Evolutionary conservation across 1,140 invertebrate genomes (phyloP), one percentile per base, ranked within the genome.

Genomic region (Streblospio benedicti): DNA sequence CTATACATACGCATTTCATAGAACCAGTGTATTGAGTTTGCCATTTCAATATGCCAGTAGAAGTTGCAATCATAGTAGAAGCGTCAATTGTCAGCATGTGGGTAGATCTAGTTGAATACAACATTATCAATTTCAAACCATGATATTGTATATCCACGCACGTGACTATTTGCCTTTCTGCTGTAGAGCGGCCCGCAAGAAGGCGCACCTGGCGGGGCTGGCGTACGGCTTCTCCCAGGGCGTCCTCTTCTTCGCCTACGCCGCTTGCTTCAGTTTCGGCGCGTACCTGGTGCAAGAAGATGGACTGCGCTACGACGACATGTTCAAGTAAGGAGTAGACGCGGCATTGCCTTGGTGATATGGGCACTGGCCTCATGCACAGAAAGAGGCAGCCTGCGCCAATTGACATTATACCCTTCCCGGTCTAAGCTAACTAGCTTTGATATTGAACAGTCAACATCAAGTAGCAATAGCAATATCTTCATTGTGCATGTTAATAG

Each of bases 191-290:
- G n/a, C n/a, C n/a, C n/a, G n/a, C n/a, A n/a, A 53, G 20, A 16
- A 38, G 30, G 38, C 56, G 1, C 56, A 58, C 30, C 4, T 31
- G 12, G 18, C 28, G 9, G 56, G 56, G 12, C 0, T 49, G n/a
- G 43, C 44, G 16, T 58, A 58, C 41, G 56, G 73, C 1, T 76
- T 80, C 54, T 75, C 79, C 35, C 76, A 78, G 61, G 71, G 72
- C 27, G 60, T 81, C n/a, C 74, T 80, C 12, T 81, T 77, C 61
- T 81, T 82, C 62, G 76, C 79, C 55, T 81, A 81, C 65, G 80
- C 79, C n/a, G 72, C 75, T 12, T 70, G 77, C 12, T 82, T 90
- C 64, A 69, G 72, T 4, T 71, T 78, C 32, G 80, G 80, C 2
- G 71, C 77, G 4, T 71, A 73, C 44, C 70, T 81, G 41, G 76